phyloP scores from a whole-genome alignment of 2,888 invertebrate genomes.

The Phrixothrix hirtus region DNA sequence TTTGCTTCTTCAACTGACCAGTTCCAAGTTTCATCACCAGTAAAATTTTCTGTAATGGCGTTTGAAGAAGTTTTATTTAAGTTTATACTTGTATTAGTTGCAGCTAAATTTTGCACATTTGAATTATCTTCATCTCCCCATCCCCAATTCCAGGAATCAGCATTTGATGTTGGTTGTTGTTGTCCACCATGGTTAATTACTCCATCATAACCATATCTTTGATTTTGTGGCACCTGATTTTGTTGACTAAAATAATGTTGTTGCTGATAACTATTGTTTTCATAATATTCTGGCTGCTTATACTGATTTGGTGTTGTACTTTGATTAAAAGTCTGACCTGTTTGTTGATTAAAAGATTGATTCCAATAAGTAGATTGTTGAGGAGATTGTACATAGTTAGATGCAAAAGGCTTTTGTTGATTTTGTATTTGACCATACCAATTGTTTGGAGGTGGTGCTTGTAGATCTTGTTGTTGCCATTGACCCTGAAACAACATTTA shows the following conservation, averaged over 20 bases:
- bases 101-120: slow-evolving; percentile 43
- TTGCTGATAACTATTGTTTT: slow-evolving; percentile 20
- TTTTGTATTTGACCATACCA: slow-evolving; percentile 53
- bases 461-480: slow-evolving; percentile 57
- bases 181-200: slow-evolving; percentile 41
- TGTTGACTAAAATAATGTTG: slow-evolving; percentile 12
- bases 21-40: slow-evolving; percentile 63
- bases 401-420: slow-evolving; percentile 37
- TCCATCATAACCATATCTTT: slow-evolving; percentile 16
- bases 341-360: slow-evolving; percentile 36
- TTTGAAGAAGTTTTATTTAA: slow-evolving; percentile 37
- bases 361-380: slow-evolving; percentile 44
- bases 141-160: slow-evolving; percentile 62
- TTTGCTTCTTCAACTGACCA: slow-evolving; percentile 62
- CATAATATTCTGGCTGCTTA: slow-evolving; percentile 35
- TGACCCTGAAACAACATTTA: slow-evolving; percentile 46
- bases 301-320: slow-evolving; percentile 43
- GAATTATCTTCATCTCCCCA: slow-evolving; percentile 62
- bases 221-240: slow-evolving; percentile 35
- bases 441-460: slow-evolving; percentile 50
- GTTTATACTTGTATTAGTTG: slow-evolving; percentile 38
- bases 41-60: slow-evolving; percentile 62
- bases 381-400: slow-evolving; percentile 34
- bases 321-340: slow-evolving; percentile 41
- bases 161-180: slow-evolving; percentile 39